A percentile compares a stretch with the other conserved stretches of the same genome.
Evolutionary conservation across 2,888 invertebrate genomes (phyloP).

Genomic region (Volucella bombylans): DNA sequence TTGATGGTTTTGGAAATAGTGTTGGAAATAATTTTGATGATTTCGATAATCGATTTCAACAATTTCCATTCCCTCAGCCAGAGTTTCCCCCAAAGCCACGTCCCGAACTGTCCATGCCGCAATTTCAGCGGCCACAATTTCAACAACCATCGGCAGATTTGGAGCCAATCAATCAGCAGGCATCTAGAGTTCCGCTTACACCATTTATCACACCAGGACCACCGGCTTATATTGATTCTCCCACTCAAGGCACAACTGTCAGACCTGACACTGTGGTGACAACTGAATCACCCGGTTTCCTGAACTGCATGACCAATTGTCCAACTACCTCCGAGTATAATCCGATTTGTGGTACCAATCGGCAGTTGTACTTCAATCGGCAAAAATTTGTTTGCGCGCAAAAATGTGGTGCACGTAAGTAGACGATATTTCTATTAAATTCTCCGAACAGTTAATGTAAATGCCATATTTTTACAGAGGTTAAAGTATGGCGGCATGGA

Average conservation of each 20-base stretch:
- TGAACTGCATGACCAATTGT: constrained; percentile 78
- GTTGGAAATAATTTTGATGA: not conserved
- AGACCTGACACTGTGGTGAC: constrained; percentile 75
- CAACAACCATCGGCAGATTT: not conserved
- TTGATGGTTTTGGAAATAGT: not conserved
- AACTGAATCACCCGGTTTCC: constrained; percentile 76
- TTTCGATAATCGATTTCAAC: constrained; percentile 4
- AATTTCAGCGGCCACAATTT: not conserved
- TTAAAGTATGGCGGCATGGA: constrained; percentile 79
- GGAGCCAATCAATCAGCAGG: not conserved
- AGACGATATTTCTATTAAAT: not conserved
- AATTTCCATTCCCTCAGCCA: not conserved
- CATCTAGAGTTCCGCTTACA: not conserved
- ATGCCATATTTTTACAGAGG: constrained; percentile 75
- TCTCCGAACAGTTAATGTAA: not conserved
- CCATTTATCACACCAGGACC: constrained; percentile 34
- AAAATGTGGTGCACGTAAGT: constrained; percentile 80
- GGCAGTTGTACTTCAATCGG: constrained; percentile 78
- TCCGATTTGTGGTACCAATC: constrained; percentile 81
- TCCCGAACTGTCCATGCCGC: not conserved
- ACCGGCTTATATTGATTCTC: constrained; percentile 32
- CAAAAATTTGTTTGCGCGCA: constrained; percentile 80
- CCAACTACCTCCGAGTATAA: constrained; percentile 81
- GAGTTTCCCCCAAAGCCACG: constrained; percentile 12
- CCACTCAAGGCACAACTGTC: constrained; percentile 44